Evolutionary conservation across 2,888 invertebrate genomes (phyloP).

Genomic region (Meganola albula): DNA sequence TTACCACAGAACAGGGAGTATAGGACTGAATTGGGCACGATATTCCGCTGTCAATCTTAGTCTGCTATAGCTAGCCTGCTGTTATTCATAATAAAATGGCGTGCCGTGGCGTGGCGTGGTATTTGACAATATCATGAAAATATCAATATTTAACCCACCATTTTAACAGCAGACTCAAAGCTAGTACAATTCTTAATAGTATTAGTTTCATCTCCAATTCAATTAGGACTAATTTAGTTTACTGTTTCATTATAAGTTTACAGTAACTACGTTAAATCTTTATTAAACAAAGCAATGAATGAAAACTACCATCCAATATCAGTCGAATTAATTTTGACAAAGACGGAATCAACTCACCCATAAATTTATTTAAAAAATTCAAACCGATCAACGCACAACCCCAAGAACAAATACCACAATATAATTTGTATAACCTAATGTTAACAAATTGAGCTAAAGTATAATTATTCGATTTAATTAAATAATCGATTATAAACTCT

Average conservation of each 20-base stretch:
- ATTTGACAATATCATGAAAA: no score
- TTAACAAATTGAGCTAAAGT: constrained; percentile 66
- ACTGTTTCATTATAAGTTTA: constrained; percentile 22
- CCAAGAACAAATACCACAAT: constrained; percentile 46
- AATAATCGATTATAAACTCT: constrained; percentile 28
- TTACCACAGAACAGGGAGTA: constrained; percentile 53
- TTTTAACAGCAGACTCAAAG: no score
- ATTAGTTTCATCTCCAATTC: constrained; percentile 25
- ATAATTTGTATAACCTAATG: constrained; percentile 58
- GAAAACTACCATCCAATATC: constrained; percentile 40
- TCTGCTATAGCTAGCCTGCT: constrained; percentile 4
- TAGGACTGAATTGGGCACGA: constrained; percentile 35
- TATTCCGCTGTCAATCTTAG: no score
- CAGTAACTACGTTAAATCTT: constrained; percentile 23
- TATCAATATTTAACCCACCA: no score
- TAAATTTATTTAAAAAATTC: constrained; percentile 36
- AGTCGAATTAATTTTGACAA: constrained; percentile 57
- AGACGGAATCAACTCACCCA: constrained; percentile 62
- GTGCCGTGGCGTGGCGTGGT: no score
- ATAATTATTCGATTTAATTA: constrained; percentile 31
- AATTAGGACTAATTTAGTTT: constrained; percentile 20
- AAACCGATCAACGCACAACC: constrained; percentile 65
- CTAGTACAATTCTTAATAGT: constrained; percentile 16
- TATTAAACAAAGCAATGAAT: constrained; percentile 31
- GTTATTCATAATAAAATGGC: no score